Evolutionary conservation across 1,140 invertebrate genomes (phyloP).

Genomic region (Drosophila nikananu): DNA sequence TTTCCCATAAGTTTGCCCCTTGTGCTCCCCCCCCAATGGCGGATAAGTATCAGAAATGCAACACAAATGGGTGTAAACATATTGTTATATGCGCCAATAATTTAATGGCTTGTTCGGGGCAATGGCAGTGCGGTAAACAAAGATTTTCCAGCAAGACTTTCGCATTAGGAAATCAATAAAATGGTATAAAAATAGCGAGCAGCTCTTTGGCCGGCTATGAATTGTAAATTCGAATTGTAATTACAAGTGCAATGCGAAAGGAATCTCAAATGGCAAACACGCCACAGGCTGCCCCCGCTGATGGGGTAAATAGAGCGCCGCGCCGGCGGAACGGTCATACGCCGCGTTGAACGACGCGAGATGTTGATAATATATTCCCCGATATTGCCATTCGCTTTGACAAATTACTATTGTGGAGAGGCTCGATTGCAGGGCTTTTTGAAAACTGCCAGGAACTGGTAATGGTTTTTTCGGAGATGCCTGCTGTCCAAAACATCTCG

Average conservation of each 20-base stretch:
- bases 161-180: conserved; percentile 75
- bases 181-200: conserved; percentile 66
- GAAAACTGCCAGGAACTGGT: conserved; percentile 59
- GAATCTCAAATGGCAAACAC: conserved; percentile 48
- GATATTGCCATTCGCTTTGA: conserved; percentile 35
- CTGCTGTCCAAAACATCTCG: conserved; percentile 21
- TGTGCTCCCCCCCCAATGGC: background rate
- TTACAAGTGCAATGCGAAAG: conserved; percentile 64
- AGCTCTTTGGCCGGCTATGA: conserved; percentile 67
- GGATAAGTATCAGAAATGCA: conserved; percentile 42
- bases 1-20: conserved; percentile 18
- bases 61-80: conserved; percentile 51
- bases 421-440: conserved; percentile 17
- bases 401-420: conserved; percentile 41
- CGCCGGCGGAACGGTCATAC: conserved; percentile 48
- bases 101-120: conserved; percentile 42
- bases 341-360: conserved; percentile 33
- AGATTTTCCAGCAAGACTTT: conserved; percentile 58
- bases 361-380: conserved; percentile 24
- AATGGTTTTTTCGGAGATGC: conserved; percentile 40
- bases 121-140: conserved; percentile 62
- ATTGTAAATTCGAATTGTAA: conserved; percentile 74
- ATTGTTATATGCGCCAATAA: conserved; percentile 42
- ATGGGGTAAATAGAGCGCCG: conserved; percentile 62
- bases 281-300: conserved; percentile 33